phyloP scores from a whole-genome alignment of 1,140 invertebrate genomes.

The Rhyzopertha dominica region DNA sequence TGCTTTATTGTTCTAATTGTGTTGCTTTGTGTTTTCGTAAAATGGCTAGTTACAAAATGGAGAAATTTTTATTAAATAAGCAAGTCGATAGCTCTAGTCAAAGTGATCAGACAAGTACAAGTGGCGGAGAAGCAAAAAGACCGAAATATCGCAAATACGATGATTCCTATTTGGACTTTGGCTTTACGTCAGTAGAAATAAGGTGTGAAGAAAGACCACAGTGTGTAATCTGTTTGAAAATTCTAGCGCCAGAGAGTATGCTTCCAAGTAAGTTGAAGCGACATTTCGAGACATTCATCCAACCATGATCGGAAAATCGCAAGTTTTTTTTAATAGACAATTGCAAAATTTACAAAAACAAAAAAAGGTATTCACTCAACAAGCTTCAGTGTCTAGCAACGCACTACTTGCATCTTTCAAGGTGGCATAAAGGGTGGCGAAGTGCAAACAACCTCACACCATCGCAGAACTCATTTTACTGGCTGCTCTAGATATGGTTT shows the following conservation, averaged over 20 bases:
- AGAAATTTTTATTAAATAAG: too few relatives aligned
- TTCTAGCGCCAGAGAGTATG: constrained; percentile 27
- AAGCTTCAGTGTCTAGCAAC: constrained; percentile 11
- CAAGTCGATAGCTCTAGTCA: too few relatives aligned
- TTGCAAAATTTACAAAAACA: constrained; percentile 5
- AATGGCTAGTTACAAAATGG: too few relatives aligned
- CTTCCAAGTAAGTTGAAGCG: constrained; percentile 32
- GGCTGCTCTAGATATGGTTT: constrained; percentile 31
- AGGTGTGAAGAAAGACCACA: constrained; percentile 13
- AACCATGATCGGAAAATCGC: constrained; percentile 22
- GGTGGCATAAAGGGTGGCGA: constrained; percentile 29
- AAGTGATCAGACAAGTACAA: too few relatives aligned
- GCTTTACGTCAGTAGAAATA: constrained; percentile 10
- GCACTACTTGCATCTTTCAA: constrained; percentile 20
- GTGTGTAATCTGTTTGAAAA: constrained; percentile 23
- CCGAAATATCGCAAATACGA: too few relatives aligned
- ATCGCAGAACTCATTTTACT: constrained; percentile 31
- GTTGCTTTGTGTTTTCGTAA: too few relatives aligned
- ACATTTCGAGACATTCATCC: constrained; percentile 31
- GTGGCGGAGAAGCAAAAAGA: too few relatives aligned
- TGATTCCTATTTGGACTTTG: too few relatives aligned
- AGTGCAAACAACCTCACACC: constrained; percentile 30
- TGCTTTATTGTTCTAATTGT: too few relatives aligned
- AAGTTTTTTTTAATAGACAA: constrained; percentile 1
- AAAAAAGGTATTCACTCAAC: constrained; percentile 12